phyloP scores from a whole-genome alignment of 2,888 invertebrate genomes.

The Sisyra terminalis region DNA sequence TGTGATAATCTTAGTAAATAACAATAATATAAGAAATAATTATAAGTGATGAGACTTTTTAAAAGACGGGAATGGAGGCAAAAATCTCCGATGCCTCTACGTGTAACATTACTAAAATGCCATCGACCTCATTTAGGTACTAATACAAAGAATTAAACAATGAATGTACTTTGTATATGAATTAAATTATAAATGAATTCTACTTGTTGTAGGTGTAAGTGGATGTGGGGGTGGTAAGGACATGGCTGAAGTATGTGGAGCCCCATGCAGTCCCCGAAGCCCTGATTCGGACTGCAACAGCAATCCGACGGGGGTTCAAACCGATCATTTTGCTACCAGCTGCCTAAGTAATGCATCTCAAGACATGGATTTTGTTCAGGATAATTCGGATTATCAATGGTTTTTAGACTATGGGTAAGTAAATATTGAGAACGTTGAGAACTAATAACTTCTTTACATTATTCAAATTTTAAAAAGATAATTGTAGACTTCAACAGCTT shows the following conservation, averaged over 20 bases:
- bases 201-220: neutral
- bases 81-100: no score
- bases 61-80: no score
- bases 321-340: constrained; percentile 16
- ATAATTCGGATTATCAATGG: constrained; percentile 86
- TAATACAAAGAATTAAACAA: neutral
- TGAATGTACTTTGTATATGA: no score
- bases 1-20: no score
- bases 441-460: neutral
- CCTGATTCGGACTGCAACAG: constrained; percentile 41
- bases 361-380: constrained; percentile 55
- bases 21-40: no score
- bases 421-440: no score
- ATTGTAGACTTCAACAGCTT: no score
- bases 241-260: constrained; percentile 14
- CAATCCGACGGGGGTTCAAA: constrained; percentile 16
- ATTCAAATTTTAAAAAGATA: no score
- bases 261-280: constrained; percentile 21
- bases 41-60: no score
- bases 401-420: constrained; percentile 73
- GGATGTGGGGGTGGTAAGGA: constrained; percentile 4
- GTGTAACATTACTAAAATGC: no score
- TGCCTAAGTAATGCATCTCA: constrained; percentile 33
- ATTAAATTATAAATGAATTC: neutral
- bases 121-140: neutral